Percentiles rank a stretch among this genome's conserved stretches.
Conservation (phyloP, 2,888 invertebrate species). For the Parnassius mnemosyne region DNA sequence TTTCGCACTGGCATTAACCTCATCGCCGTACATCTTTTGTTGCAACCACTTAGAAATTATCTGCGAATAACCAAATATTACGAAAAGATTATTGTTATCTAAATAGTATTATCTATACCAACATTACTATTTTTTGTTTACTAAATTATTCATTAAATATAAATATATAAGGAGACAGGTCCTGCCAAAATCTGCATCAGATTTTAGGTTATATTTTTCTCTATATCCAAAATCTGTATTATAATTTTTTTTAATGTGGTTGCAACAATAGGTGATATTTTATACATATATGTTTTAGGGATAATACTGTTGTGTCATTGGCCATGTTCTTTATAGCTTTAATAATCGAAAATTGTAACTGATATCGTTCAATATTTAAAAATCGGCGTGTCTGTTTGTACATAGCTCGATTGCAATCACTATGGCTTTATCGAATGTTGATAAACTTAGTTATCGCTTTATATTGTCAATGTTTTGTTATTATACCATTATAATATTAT, state of each 20-base stretch:
- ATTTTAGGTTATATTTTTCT: conserved; percentile 2
- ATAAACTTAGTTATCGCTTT: conserved; percentile 73
- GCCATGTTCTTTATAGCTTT: conserved; percentile 74
- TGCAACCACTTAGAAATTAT: conserved; percentile 33
- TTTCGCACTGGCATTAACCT: conserved; percentile 41
- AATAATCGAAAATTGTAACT: conserved; percentile 65
- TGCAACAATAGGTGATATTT: conserved; percentile 33
- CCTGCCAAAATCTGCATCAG: not conserved
- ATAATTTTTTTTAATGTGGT: conserved; percentile 20
- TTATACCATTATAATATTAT: conserved; percentile 70
- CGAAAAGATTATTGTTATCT: not conserved
- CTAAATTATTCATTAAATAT: too few relatives aligned
- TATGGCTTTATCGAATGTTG: conserved; percentile 73
- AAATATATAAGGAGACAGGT: not conserved
- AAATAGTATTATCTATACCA: not conserved
- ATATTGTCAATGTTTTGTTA: conserved; percentile 75
- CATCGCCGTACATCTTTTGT: conserved; percentile 28
- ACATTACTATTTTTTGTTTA: not conserved
- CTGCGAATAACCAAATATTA: not conserved
- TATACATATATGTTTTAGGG: conserved; percentile 41
- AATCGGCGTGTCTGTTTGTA: conserved; percentile 51
- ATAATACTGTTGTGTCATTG: conserved; percentile 70
- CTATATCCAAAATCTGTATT: not conserved
- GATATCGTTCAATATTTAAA: conserved; percentile 45
- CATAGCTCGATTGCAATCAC: conserved; percentile 60